Conservation (phyloP, 2,888 invertebrate genomes). For the Drosophila vallismaia region DNA sequence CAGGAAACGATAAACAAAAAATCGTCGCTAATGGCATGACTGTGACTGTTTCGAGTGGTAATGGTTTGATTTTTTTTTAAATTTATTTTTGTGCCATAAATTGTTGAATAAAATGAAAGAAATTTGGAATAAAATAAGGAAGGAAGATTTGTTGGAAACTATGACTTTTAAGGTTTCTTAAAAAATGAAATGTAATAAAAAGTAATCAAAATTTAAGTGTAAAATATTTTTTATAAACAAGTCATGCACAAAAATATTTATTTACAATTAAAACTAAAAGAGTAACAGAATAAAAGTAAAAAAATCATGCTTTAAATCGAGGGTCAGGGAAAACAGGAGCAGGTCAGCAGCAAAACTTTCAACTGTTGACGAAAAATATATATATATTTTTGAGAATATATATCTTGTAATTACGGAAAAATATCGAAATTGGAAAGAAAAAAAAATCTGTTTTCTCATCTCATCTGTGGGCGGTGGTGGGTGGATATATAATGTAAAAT, state of each 20-base stretch:
- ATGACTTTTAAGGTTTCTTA: too few relatives aligned
- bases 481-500: slow-evolving; percentile 8
- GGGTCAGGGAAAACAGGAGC: slow-evolving; percentile 41
- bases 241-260: slow-evolving; percentile 56
- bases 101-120: neutral
- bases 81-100: neutral
- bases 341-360: slow-evolving; percentile 41
- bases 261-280: slow-evolving; percentile 24
- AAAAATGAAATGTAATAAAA: too few relatives aligned
- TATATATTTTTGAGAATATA: slow-evolving; percentile 3
- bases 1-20: slow-evolving; percentile 12
- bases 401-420: neutral
- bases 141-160: too few relatives aligned
- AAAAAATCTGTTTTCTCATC: slow-evolving; percentile 40
- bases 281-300: neutral
- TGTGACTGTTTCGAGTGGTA: slow-evolving; percentile 28
- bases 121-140: neutral
- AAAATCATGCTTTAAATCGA: slow-evolving; percentile 25
- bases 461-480: slow-evolving; percentile 30
- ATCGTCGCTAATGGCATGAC: slow-evolving; percentile 23
- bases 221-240: neutral
- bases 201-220: too few relatives aligned
- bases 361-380: slow-evolving; percentile 29
- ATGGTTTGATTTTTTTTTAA: neutral
- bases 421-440: slow-evolving; percentile 7